phyloP scores from a whole-genome alignment of 1,140 invertebrate genomes.

The Brachionus plicatilis region DNA sequence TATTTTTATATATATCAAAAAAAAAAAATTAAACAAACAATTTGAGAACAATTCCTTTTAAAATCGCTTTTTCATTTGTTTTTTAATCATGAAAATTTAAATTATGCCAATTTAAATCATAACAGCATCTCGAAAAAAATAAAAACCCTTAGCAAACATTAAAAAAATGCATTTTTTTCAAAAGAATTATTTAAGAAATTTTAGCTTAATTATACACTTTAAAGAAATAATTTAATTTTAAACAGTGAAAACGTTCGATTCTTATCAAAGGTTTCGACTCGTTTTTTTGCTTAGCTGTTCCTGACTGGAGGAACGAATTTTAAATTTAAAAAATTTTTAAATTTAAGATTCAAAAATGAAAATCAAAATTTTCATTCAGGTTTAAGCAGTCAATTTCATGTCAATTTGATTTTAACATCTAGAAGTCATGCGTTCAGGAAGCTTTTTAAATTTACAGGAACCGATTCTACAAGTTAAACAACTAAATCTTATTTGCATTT shows the following conservation, averaged over 20 bases:
- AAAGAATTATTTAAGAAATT: neutral
- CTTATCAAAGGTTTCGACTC: neutral
- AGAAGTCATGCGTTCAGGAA: neutral
- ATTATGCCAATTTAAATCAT: neutral
- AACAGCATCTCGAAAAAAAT: neutral
- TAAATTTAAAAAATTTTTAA: neutral
- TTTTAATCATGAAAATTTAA: neutral
- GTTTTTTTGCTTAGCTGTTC: neutral
- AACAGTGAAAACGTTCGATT: neutral
- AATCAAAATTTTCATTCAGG: neutral
- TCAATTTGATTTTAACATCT: neutral
- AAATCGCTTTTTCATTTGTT: neutral
- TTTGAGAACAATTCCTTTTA: neutral
- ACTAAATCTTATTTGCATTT: neutral
- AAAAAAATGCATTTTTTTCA: neutral
- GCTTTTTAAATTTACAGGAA: neutral
- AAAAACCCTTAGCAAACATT: neutral
- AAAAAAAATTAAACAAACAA: neutral
- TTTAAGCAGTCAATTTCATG: neutral
- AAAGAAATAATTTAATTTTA: neutral
- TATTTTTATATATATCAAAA: neutral
- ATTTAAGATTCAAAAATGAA: neutral
- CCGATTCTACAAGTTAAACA: neutral
- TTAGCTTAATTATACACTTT: neutral
- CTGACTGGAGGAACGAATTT: neutral